Evolutionary conservation across 2,113 vertebrate species (phyloP).

Genomic region (Ondatra zibethicus): DNA sequence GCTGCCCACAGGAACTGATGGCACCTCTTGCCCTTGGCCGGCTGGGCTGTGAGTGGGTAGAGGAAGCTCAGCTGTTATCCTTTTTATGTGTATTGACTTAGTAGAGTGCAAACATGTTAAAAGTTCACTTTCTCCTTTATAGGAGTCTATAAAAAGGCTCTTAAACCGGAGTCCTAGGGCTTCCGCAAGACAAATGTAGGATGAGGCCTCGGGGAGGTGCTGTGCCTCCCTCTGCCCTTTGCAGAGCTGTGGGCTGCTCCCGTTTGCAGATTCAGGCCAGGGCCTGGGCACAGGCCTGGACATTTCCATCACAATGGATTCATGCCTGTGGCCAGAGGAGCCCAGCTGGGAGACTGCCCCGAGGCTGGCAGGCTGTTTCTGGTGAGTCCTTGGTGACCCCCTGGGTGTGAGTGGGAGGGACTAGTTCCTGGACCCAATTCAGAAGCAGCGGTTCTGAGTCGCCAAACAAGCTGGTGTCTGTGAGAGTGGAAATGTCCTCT

Average conservation of each 20-base stretch:
- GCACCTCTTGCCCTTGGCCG: not conserved
- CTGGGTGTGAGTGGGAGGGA: not conserved
- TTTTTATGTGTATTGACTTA: conserved; percentile 88
- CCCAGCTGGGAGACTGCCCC: not conserved
- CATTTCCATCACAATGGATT: not conserved
- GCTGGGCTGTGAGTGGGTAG: conserved; percentile 66
- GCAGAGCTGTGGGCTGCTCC: conserved; percentile 10
- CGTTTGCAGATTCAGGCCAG: no score
- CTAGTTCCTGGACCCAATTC: not conserved
- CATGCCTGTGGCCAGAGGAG: not conserved
- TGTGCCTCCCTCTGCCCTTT: conserved; percentile 54
- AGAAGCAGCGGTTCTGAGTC: not conserved
- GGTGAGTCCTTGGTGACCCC: not conserved
- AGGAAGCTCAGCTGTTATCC: conserved; percentile 81
- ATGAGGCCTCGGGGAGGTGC: conserved; percentile 65
- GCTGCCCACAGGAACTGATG: not conserved
- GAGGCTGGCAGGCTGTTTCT: not conserved
- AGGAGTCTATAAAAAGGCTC: conserved; percentile 91
- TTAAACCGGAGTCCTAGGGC: conserved; percentile 89
- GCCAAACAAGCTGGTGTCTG: not conserved
- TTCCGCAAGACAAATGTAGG: conserved; percentile 85
- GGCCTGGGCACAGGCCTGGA: not conserved
- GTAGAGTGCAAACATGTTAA: conserved; percentile 87
- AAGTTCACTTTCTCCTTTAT: conserved; percentile 91
- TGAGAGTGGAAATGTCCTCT: not conserved